A percentile compares a stretch with the other conserved stretches of the same genome.
These are phyloP conservation scores for Zaprionus africanus DNA, from an alignment of 1,140 invertebrate species.

Conservation along the genomic window DNA sequence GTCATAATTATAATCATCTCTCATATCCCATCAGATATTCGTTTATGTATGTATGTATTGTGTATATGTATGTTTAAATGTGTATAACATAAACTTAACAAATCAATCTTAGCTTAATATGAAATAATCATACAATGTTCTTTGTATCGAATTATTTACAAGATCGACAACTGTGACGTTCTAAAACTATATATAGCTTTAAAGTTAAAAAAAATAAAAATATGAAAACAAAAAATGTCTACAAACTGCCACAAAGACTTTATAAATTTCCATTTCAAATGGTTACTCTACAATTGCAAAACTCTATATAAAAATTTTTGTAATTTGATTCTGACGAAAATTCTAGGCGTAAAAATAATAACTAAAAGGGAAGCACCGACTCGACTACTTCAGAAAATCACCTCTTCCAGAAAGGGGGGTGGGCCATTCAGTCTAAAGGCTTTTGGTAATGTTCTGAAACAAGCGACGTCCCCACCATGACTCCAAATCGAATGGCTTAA, in stretches of 20 bases:
- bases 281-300: constrained; percentile 36
- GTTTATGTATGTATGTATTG: constrained; percentile 11
- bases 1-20: neutral
- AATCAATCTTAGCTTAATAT: constrained; percentile 40
- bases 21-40: neutral
- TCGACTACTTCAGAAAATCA: constrained; percentile 23
- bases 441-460: constrained; percentile 92
- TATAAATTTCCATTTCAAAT: constrained; percentile 30
- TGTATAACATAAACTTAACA: constrained; percentile 43
- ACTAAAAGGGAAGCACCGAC: constrained; percentile 40
- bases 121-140: constrained; percentile 37
- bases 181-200: constrained; percentile 19
- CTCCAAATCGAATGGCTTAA: constrained; percentile 94
- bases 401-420: neutral
- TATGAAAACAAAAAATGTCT: constrained; percentile 6
- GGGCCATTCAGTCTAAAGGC: constrained; percentile 85
- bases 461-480: constrained; percentile 94
- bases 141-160: constrained; percentile 45
- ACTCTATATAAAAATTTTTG: constrained; percentile 21
- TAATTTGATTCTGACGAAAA: constrained; percentile 38
- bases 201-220: constrained; percentile 22
- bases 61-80: constrained; percentile 3
- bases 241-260: constrained; percentile 15
- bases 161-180: constrained; percentile 14
- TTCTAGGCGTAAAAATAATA: constrained; percentile 13